Conservation (phyloP, 2,888 invertebrate genomes). For the Parasteatoda lunata region DNA sequence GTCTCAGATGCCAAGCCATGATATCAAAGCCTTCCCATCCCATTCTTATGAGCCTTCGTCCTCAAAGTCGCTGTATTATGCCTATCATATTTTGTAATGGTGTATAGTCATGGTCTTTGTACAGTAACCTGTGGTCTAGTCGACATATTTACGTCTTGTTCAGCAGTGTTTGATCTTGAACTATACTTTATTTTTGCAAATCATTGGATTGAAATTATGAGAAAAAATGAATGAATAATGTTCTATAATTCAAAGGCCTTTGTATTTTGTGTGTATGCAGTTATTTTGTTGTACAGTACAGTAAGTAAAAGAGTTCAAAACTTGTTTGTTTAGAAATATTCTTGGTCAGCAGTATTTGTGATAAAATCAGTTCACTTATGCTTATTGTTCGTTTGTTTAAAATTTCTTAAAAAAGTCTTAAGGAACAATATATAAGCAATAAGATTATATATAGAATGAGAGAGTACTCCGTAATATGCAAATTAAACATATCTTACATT, state of each 20-base stretch:
- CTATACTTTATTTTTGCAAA: background rate
- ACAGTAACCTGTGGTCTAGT: constrained; percentile 1
- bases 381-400: no score
- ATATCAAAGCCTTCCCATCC: background rate
- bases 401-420: no score
- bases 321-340: no score
- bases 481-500: no score
- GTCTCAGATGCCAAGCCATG: background rate
- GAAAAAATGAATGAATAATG: background rate
- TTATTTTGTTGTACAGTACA: background rate
- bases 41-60: background rate
- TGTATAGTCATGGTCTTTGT: background rate
- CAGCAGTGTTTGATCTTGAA: background rate
- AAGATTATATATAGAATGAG: no score
- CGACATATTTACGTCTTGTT: background rate
- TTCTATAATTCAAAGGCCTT: background rate
- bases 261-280: background rate
- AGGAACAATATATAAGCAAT: no score
- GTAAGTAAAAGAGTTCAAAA: no score
- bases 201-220: background rate
- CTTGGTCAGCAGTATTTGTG: no score
- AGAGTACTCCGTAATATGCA: no score
- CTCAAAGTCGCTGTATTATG: background rate
- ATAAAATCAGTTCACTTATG: no score
- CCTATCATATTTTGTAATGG: background rate